Base-by-base conservation (phyloP, 2,888 invertebrate species). In the Standfussiana lucernea region DNA sequence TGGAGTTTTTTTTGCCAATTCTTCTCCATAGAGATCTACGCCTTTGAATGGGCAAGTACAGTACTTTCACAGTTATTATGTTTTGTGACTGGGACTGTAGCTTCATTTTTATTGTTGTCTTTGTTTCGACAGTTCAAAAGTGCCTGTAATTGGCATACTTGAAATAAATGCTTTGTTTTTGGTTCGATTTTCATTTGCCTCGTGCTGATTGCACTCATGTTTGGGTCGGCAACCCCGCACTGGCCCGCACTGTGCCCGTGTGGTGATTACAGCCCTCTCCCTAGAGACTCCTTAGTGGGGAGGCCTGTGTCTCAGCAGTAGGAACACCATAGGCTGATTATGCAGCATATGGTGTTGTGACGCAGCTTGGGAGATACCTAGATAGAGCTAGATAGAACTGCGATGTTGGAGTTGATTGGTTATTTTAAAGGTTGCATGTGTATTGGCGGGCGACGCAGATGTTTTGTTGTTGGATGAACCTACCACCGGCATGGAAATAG, bases 401-500 rank as follows among this genome's bases (percentile, higher is more conserved):
- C 35, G 21, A 24, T 35, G 1, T 7, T 13, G 11, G 37, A 24
- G 35, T 35, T 32, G 0, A 37, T 37, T 62, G 37, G 11, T 62
- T n/a, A 28, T 59, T 45, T 72, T 72, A 0, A 13, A 86, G 86
- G 79, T 86, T 50, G 86, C 86, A 4, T 86, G 86, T n/a, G 61
- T 79, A 15, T 37, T 86, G 56, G 85, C 59, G 28, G 37, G 72
- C 1, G 80, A 75, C 2, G 64, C 79, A 13, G 75, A 87, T 18
- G 74, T 86, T 0, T 61, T 86, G 35, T 71, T 86, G 1, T 47
- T 86, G 24, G 86, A 86, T 61, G 87, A 87, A 24, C 86, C 86
- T 0, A 86, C 86, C 15, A 69, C 62, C 4, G 78, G 80, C 6
- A 80, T 86, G 85, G 5, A 97, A 59, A 65, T 87, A 40, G 86